Evolutionary conservation across 2,797 vertebrate species (phyloP).

Genomic region (Trachops cirrhosus): DNA sequence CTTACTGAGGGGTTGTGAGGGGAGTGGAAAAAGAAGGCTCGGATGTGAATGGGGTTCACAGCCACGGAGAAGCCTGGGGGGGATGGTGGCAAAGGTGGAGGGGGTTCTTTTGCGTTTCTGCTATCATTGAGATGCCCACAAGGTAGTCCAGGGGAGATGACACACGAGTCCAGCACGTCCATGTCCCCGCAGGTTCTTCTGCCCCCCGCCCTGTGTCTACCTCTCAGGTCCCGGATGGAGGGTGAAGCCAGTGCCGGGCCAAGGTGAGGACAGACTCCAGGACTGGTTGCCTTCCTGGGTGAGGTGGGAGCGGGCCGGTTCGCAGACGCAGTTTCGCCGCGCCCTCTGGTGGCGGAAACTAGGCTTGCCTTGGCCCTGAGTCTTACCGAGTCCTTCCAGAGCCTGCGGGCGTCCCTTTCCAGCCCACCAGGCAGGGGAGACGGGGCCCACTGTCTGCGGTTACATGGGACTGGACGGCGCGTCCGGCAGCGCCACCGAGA

Average conservation of each 20-base stretch:
- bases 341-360: conserved; percentile 35
- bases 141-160: background rate
- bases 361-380: background rate
- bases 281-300: no score
- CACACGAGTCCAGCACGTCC: background rate
- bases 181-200: conserved; percentile 90
- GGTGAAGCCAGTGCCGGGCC: conserved; percentile 87
- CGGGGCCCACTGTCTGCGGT: conserved; percentile 84
- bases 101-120: background rate
- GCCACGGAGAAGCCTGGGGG: background rate
- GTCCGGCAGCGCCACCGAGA: conserved; percentile 87
- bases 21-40: background rate
- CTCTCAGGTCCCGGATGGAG: conserved; percentile 92
- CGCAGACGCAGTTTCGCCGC: background rate
- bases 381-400: background rate
- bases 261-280: conserved; percentile 82
- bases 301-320: fast-evolving
- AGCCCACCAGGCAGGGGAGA: conserved; percentile 84
- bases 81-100: background rate
- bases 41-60: background rate
- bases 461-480: conserved; percentile 95
- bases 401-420: background rate
- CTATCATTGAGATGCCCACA: background rate
- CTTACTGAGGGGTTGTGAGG: background rate
- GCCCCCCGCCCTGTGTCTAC: conserved; percentile 96